Evolutionary conservation across 1,140 invertebrate species (phyloP).

Genomic region (Brachionus calyciflorus): DNA sequence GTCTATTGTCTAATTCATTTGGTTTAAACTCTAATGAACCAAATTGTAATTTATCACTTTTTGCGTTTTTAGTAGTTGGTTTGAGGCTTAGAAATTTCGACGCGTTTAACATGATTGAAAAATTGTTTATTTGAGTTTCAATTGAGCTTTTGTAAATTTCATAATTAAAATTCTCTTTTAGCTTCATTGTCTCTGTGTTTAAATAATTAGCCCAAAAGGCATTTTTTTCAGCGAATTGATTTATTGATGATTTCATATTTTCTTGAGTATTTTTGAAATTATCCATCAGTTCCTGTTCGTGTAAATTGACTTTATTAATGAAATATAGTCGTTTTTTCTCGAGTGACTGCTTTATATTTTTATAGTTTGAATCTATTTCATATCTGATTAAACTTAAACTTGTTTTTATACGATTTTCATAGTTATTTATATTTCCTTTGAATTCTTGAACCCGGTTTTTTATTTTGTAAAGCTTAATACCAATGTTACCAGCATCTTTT

Average conservation of each 20-base stretch:
- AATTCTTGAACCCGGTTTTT: slow-evolving; percentile 10
- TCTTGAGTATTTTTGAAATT: neutral
- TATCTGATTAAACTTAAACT: neutral
- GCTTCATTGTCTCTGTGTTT: slow-evolving; percentile 10
- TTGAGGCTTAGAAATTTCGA: neutral
- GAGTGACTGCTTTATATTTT: neutral
- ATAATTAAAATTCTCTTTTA: slow-evolving; percentile 15
- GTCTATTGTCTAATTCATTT: neutral
- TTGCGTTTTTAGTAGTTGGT: neutral
- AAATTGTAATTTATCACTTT: neutral
- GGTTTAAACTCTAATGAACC: neutral
- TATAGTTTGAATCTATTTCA: neutral
- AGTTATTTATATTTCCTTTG: neutral
- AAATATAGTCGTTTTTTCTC: neutral
- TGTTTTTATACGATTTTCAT: neutral
- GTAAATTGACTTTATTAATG: neutral
- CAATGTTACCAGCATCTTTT: neutral
- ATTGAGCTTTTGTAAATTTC: slow-evolving; percentile 10
- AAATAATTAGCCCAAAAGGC: neutral
- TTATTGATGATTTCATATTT: neutral
- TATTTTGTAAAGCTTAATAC: neutral
- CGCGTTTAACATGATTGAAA: neutral
- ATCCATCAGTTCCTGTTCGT: neutral
- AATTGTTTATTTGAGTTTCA: neutral
- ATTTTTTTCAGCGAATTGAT: slow-evolving; percentile 14